Evolutionary conservation across 2,888 invertebrate genomes (phyloP).

Genomic region (Coelogynopora nodosa): DNA sequence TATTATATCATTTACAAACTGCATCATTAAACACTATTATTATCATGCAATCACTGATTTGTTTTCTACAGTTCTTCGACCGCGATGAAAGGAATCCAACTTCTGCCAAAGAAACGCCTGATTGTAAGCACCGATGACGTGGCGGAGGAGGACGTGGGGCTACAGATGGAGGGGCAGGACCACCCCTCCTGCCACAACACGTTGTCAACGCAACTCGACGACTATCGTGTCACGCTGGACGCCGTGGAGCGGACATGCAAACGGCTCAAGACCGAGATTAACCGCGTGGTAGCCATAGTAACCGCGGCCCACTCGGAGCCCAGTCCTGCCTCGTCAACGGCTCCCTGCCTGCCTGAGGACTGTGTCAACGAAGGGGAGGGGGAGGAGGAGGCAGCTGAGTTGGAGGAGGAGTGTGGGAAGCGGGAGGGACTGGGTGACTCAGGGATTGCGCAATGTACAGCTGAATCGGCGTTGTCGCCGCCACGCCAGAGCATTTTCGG

Average conservation of each 20-base stretch:
- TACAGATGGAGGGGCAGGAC: not conserved
- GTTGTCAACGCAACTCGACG: not conserved
- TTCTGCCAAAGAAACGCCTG: not conserved
- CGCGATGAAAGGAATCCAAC: not conserved
- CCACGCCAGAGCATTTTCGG: too few species aligned
- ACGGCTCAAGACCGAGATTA: constrained; percentile 4
- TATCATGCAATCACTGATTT: too few species aligned
- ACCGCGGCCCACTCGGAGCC: not conserved
- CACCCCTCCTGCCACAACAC: not conserved
- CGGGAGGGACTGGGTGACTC: too few species aligned
- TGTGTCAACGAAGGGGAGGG: not conserved
- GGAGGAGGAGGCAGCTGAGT: not conserved
- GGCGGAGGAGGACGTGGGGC: not conserved
- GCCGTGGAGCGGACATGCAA: constrained; percentile 1
- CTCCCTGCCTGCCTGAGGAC: too few species aligned
- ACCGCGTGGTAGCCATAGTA: not conserved
- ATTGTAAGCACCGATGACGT: too few species aligned
- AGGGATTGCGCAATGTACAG: too few species aligned
- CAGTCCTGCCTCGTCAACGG: not conserved
- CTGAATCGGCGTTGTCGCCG: too few species aligned
- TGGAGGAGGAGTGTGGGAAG: too few species aligned
- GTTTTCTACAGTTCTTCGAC: not conserved
- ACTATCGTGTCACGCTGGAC: not conserved
- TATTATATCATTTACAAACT: too few species aligned
- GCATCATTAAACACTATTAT: too few species aligned